phyloP scores from a whole-genome alignment of 2,888 invertebrate genomes.

The Hofmannophila pseudospretella region DNA sequence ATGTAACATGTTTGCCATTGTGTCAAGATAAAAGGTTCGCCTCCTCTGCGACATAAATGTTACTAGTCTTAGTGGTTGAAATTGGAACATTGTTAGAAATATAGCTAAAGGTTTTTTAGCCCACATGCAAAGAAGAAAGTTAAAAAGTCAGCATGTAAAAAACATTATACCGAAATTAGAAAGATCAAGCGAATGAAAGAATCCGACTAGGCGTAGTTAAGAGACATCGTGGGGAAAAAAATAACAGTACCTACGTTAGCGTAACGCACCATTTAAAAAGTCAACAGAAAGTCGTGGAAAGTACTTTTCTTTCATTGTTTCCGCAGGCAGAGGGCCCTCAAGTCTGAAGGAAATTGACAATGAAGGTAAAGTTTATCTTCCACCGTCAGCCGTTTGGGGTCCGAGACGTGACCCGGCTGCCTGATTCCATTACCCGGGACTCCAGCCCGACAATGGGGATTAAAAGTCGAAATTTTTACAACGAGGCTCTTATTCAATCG shows the following conservation, averaged over 20 bases:
- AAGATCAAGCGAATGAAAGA: neutral
- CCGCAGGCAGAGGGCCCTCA: constrained; percentile 55
- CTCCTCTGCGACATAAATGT: too few species aligned
- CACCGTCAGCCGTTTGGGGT: constrained; percentile 65
- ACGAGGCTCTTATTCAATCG: constrained; percentile 55
- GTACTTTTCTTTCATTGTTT: constrained; percentile 70
- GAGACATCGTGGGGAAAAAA: neutral
- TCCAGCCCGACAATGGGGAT: constrained; percentile 50
- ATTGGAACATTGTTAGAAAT: too few species aligned
- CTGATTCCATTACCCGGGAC: constrained; percentile 8
- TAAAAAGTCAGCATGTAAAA: too few species aligned
- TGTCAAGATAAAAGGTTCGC: too few species aligned
- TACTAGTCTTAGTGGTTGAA: too few species aligned
- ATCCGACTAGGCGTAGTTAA: neutral
- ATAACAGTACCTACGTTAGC: constrained; percentile 32
- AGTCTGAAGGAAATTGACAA: constrained; percentile 71
- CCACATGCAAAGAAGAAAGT: too few species aligned
- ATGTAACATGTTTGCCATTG: too few species aligned
- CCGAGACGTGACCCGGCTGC: constrained; percentile 62
- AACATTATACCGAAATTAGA: too few species aligned
- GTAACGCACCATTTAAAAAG: constrained; percentile 59
- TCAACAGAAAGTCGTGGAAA: constrained; percentile 57
- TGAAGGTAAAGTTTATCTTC: constrained; percentile 74
- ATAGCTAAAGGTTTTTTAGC: too few species aligned
- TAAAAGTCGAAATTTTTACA: constrained; percentile 62